Percentiles rank a stretch among this genome's conserved stretches.
Evolutionary conservation across 2,888 invertebrate species (phyloP).

Genomic region (Pardosa pseudoannulata): DNA sequence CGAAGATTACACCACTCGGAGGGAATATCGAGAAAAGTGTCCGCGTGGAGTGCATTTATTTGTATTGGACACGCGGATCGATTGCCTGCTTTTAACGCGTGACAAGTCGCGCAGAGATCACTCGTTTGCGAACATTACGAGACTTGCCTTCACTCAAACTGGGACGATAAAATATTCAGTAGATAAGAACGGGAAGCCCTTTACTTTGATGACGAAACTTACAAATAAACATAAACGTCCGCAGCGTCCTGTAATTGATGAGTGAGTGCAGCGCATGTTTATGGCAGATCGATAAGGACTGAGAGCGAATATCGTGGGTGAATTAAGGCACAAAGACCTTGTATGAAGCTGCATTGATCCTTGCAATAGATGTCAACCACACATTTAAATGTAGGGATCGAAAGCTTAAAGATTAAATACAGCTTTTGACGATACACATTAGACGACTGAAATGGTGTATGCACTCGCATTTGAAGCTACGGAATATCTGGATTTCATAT

Average conservation of each 20-base stretch:
- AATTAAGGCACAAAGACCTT: neutral
- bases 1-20: conserved; percentile 19
- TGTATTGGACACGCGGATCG: neutral
- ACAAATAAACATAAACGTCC: conserved; percentile 4
- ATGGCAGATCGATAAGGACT: neutral
- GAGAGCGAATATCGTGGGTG: neutral
- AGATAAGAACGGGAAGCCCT: neutral
- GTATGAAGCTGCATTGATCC: neutral
- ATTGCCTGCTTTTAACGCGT: conserved; percentile 5
- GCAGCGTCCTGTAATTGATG: neutral
- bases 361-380: neutral
- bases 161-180: neutral
- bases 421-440: too few relatives aligned
- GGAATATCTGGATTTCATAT: too few relatives aligned
- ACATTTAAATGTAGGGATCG: neutral
- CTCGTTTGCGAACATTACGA: conserved; percentile 17
- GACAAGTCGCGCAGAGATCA: conserved; percentile 56
- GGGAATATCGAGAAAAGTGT: conserved; percentile 16
- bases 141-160: neutral
- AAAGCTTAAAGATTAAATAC: neutral
- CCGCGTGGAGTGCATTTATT: conserved; percentile 7
- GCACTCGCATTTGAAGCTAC: too few relatives aligned
- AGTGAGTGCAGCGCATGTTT: neutral
- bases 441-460: too few relatives aligned
- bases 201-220: neutral